Conservation (phyloP, 2,797 vertebrate species). For the Cynodonichthys magdalenae region DNA sequence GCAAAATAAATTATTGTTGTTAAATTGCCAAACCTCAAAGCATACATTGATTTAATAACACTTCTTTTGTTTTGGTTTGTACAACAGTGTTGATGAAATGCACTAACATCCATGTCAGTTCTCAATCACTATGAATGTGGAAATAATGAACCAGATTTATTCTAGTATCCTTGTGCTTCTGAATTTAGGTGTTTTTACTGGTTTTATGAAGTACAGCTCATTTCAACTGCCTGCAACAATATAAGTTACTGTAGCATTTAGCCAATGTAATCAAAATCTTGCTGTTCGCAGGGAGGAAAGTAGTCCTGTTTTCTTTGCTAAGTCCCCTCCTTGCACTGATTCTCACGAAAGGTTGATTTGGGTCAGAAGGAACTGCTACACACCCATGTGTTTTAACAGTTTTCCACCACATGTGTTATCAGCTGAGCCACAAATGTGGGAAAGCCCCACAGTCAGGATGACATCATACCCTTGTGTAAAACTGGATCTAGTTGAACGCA, state of each 20-base stretch:
- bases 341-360: slow-evolving; percentile 66
- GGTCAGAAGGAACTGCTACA: slow-evolving; percentile 63
- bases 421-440: slow-evolving; percentile 76
- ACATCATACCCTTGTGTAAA: slow-evolving; percentile 70
- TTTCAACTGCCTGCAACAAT: slow-evolving; percentile 60
- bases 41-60: slow-evolving; percentile 27
- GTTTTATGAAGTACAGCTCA: slow-evolving; percentile 55
- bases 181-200: slow-evolving; percentile 39
- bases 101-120: slow-evolving; percentile 24
- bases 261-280: slow-evolving; percentile 66
- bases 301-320: slow-evolving; percentile 57
- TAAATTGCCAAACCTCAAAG: slow-evolving; percentile 8
- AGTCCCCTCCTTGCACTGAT: slow-evolving; percentile 45
- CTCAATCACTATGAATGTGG: slow-evolving; percentile 15
- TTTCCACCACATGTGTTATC: slow-evolving; percentile 76
- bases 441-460: slow-evolving; percentile 74
- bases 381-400: slow-evolving; percentile 73
- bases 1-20: too few relatives aligned
- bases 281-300: slow-evolving; percentile 37
- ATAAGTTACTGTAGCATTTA: slow-evolving; percentile 49
- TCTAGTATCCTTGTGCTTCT: slow-evolving; percentile 30
- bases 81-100: slow-evolving; percentile 25
- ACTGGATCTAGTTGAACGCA: slow-evolving; percentile 64
- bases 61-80: slow-evolving; percentile 42
- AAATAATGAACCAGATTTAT: slow-evolving; percentile 16